Evolutionary conservation across 2,113 vertebrate species (phyloP).

Genomic region (Erinaceus europaeus): DNA sequence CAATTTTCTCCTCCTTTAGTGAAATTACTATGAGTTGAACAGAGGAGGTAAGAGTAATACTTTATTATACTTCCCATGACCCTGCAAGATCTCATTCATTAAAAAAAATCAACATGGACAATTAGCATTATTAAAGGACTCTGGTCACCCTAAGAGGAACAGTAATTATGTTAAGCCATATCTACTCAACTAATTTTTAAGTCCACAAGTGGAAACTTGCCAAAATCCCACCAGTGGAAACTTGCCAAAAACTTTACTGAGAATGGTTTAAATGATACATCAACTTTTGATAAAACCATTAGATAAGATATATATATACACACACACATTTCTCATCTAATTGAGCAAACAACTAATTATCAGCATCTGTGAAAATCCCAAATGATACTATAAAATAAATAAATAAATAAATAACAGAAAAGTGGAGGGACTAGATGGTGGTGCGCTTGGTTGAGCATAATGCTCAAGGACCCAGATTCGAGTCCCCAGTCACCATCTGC

Average conservation of each 20-base stretch:
- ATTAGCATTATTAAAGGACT: constrained; percentile 52
- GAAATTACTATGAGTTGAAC: constrained; percentile 52
- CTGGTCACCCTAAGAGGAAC: constrained; percentile 42
- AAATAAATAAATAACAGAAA: too few species aligned
- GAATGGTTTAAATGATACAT: background rate
- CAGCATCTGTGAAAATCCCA: background rate
- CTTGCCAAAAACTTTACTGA: background rate
- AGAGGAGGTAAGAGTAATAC: background rate
- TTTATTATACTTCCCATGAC: constrained; percentile 36
- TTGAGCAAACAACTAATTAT: background rate
- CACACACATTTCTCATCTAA: background rate
- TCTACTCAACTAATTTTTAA: background rate
- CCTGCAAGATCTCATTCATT: constrained; percentile 50
- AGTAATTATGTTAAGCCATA: constrained; percentile 52
- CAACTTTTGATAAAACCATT: constrained; percentile 24
- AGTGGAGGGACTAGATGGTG: too few species aligned
- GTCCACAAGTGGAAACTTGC: background rate
- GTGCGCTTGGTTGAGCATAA: too few species aligned
- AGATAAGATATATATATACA: background rate
- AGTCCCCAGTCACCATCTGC: too few species aligned
- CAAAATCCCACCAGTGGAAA: background rate
- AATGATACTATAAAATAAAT: too few species aligned
- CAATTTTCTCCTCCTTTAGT: background rate
- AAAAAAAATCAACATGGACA: constrained; percentile 43
- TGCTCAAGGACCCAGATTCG: too few species aligned